phyloP scores from a whole-genome alignment of 2,888 invertebrate species.

The Cenopis cana region DNA sequence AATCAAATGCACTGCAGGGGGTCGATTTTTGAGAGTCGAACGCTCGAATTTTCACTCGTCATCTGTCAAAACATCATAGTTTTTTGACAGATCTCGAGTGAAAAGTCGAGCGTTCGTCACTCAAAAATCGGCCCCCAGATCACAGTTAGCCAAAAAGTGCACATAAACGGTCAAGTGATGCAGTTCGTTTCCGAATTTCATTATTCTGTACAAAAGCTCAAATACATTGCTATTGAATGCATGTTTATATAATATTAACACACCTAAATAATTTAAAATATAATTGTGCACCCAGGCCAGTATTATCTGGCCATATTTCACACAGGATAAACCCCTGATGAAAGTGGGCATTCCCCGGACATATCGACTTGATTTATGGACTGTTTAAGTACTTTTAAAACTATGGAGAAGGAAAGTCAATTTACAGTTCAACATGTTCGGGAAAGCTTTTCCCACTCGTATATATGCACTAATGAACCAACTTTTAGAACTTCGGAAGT shows the following conservation, averaged over 20 bases:
- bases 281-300: conserved; percentile 62
- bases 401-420: conserved; percentile 68
- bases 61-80: no score
- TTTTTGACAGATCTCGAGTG: no score
- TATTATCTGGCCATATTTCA: conserved; percentile 79
- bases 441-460: conserved; percentile 11
- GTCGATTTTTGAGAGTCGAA: no score
- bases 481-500: background rate
- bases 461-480: background rate
- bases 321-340: conserved; percentile 70
- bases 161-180: conserved; percentile 3
- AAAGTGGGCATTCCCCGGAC: conserved; percentile 76
- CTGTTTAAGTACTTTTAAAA: conserved; percentile 80
- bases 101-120: no score
- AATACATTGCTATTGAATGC: background rate
- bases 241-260: conserved; percentile 11
- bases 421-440: conserved; percentile 53
- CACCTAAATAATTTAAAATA: conserved; percentile 52
- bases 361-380: conserved; percentile 81
- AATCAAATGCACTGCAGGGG: conserved; percentile 24
- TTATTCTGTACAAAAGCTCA: no score
- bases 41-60: no score
- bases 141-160: conserved; percentile 15
- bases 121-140: no score
- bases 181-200: background rate